phyloP scores from a whole-genome alignment of 2,113 vertebrate genomes.

The Microtus oregoni region DNA sequence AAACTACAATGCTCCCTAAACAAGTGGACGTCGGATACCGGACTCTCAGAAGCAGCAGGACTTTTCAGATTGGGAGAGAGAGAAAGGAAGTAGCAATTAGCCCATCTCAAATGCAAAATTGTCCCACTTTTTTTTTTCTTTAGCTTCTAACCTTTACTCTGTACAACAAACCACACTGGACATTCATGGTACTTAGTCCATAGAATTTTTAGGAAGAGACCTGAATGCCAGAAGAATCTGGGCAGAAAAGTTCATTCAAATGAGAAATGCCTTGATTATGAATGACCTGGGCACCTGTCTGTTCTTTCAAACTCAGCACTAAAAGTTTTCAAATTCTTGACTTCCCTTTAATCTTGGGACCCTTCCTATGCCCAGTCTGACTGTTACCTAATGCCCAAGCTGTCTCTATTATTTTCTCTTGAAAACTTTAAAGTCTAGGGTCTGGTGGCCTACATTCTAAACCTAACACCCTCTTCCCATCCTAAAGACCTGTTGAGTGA shows the following conservation, averaged over 20 bases:
- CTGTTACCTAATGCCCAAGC: not conserved
- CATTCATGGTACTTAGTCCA: not conserved
- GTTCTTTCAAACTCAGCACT: not conserved
- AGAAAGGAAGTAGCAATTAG: not conserved
- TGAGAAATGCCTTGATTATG: not conserved
- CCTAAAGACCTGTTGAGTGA: not conserved
- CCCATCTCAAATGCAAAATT: not conserved
- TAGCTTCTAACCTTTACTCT: slow-evolving; percentile 2
- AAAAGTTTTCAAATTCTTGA: slow-evolving; percentile 21
- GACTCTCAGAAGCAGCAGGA: slow-evolving; percentile 12
- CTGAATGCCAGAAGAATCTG: not conserved
- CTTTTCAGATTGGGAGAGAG: not conserved
- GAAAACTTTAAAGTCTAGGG: slow-evolving; percentile 22
- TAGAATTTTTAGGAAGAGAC: slow-evolving; percentile 16
- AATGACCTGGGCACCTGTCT: not conserved
- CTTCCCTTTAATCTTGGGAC: not conserved
- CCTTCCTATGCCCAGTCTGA: not conserved
- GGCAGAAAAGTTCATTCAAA: slow-evolving; percentile 49
- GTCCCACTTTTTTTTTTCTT: slow-evolving; percentile 1
- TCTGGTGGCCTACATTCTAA: not conserved
- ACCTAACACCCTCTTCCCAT: not conserved
- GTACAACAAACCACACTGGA: not conserved
- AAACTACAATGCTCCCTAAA: slow-evolving; percentile 29
- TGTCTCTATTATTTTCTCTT: slow-evolving; percentile 31
- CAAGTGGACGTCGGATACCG: not conserved